Base-by-base conservation (phyloP, 1,140 invertebrate genomes). In the Micrasema longulum region DNA sequence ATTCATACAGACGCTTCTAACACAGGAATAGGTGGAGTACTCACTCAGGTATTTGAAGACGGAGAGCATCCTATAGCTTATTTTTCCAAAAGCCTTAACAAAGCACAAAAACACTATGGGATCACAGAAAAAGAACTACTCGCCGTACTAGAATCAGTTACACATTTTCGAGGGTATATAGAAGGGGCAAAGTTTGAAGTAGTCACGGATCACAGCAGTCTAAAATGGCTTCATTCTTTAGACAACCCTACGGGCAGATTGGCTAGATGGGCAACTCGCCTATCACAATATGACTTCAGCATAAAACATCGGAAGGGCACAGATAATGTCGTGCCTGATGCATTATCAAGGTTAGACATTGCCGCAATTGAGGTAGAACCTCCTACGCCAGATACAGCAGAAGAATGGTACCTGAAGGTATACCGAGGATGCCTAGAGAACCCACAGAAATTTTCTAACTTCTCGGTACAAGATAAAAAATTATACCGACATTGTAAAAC, bases 401-500 rank as follows among this genome's bases (percentile, higher is more conserved):
- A n/a, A n/a, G n/a, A n/a, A n/a, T n/a, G n/a, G n/a, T 41, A 41
- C 38, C 1, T n/a, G n/a, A n/a, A 41, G 5, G 10, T 41, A 5
- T 41, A 41, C n/a, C 10, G n/a, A 1, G n/a, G n/a, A 5, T 41
- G 38, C 38, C 10, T 5, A 10, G 5, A 41, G 10, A 41, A 41
- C 38, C 38, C 38, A 41, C 38, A 41, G n/a, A n/a, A 1, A 11
- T 1, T 10, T 5, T n/a, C 38, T 41, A 41, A 41, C 5, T 41
- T 41, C 38, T 41, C n/a, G 5, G n/a, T 41, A 41, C 38, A 41
- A 41, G 38, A n/a, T n/a, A n/a, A n/a, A n/a, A n/a, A n/a, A n/a
- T n/a, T n/a, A n/a, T n/a, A n/a, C n/a, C n/a, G n/a, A n/a, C n/a
- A n/a, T n/a, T n/a, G n/a, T 5, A 41, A 41, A 41, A n/a, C 38